These are phyloP conservation scores for Aldrovandia affinis DNA, from an alignment of 2,797 vertebrate species.

Conservation along the genomic window DNA sequence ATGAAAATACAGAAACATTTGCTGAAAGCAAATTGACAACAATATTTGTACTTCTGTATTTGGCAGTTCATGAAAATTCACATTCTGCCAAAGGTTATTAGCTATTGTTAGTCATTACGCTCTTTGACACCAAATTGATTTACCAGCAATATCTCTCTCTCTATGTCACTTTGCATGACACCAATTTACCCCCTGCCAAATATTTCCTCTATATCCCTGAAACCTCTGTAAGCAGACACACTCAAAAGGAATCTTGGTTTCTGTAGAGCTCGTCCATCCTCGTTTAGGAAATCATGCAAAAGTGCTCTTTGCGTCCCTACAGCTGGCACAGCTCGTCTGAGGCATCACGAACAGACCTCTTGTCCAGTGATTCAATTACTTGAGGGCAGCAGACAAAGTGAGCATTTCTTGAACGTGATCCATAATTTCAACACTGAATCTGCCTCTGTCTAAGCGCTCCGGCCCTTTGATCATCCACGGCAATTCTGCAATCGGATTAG, in stretches of 20 bases:
- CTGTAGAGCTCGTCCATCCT: neutral
- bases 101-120: neutral
- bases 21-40: neutral
- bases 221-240: neutral
- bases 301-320: neutral
- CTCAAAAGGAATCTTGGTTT: neutral
- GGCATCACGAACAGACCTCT: neutral
- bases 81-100: neutral
- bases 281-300: neutral
- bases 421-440: conserved; percentile 20
- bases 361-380: conserved; percentile 23
- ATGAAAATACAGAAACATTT: neutral
- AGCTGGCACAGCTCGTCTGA: neutral
- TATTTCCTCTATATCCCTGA: neutral
- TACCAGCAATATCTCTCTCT: neutral
- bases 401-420: conserved; percentile 18
- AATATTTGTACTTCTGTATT: neutral
- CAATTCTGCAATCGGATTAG: conserved; percentile 28
- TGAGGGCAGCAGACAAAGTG: conserved; percentile 14
- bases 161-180: no score
- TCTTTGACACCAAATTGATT: neutral
- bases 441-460: neutral
- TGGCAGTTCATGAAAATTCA: neutral
- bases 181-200: neutral
- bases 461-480: conserved; percentile 5